Conservation (phyloP, 1,140 invertebrate species). For the Heterodera carotae region DNA sequence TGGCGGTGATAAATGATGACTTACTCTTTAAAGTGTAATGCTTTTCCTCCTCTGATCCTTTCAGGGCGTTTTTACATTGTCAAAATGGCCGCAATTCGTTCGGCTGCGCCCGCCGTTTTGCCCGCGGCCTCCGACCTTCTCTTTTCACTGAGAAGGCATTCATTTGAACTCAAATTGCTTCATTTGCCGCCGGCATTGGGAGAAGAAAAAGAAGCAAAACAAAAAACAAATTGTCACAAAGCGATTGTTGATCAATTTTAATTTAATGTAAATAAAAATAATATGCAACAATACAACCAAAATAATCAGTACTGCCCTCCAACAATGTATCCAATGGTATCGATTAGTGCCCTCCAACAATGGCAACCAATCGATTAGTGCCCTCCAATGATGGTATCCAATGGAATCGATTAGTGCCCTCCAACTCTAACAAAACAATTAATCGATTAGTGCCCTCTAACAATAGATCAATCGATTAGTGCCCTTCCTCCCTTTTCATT, state of each 20-base stretch:
- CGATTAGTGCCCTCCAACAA: too few species aligned
- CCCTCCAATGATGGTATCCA: too few species aligned
- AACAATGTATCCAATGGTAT: too few species aligned
- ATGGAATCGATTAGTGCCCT: too few species aligned
- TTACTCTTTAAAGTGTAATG: neutral
- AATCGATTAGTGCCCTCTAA: too few species aligned
- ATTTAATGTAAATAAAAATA: too few species aligned
- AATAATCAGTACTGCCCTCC: too few species aligned
- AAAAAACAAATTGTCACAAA: neutral
- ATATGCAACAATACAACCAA: too few species aligned
- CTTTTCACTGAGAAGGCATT: neutral
- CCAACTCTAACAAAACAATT: too few species aligned
- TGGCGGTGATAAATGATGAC: neutral
- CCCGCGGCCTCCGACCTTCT: neutral
- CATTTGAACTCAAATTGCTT: neutral
- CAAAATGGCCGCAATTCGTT: slow-evolving; percentile 5
- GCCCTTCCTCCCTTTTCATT: too few species aligned
- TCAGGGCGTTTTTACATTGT: slow-evolving; percentile 7
- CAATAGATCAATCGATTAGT: too few species aligned
- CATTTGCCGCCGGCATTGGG: slow-evolving; percentile 10
- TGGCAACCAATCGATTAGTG: too few species aligned
- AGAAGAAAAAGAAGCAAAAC: neutral
- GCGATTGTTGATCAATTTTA: neutral
- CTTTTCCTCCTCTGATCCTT: neutral
- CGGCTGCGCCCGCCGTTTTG: neutral